Base-by-base conservation (phyloP, 2,888 invertebrate species). In the Leucophora obtusa region DNA sequence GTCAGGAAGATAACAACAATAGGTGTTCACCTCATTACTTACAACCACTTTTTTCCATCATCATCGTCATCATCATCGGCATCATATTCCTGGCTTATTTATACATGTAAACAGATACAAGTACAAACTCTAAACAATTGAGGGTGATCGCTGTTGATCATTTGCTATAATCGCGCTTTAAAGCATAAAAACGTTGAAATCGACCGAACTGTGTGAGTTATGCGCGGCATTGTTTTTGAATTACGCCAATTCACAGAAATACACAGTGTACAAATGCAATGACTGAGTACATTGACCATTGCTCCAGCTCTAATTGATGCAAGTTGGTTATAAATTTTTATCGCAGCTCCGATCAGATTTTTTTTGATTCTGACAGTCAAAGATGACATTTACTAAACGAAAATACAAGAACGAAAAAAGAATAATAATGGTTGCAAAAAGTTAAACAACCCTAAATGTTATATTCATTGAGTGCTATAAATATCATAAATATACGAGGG, bases 241-340 rank as follows among this genome's bases (percentile, higher is more conserved):
- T 77, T 71, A 76, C 73, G 69, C 63, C 60, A 73, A 70, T 81
- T 77, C 73, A 81, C 60, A 79, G 58, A 80, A 80, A 6, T 28
- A 28, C 7, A 50, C 68, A 54, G 58, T 60, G 50, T 50, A 28
- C 14, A 18, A 10, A 51, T 51, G 33, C 24, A 18, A 66, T 71
- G 54, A 53, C 38, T 59, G 62, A 68, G 79, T 78, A 80, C 71
- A 78, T 78, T 74, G 77, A 77, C 82, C 82, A 80, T 66, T 80
- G 82, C 59, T 76, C 63, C 80, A 74, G 86, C 87, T 89, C 89
- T 89, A 89, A 89, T 89, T 89, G 89, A 89, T 89, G 88, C 89
- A 88, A 86, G 84, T 83, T 83, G 83, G 87, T 86, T 85, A 89
- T 89, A 89, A 89, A 89, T 89, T 89, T 84, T 84, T 81, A 81